Conservation (phyloP, 2,888 invertebrate genomes). For the Apamea anceps region DNA sequence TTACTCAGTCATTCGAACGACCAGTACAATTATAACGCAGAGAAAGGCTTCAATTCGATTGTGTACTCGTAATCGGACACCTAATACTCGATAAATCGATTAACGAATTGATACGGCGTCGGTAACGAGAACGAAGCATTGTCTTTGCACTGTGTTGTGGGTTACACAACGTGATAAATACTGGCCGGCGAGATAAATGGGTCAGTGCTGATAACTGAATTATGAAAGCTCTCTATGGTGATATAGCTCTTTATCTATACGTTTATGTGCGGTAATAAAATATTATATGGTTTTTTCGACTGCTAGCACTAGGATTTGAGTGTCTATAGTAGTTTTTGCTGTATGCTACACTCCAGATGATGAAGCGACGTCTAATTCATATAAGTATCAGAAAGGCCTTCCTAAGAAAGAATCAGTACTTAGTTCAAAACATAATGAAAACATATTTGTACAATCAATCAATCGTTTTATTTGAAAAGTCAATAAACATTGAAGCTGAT, state of each 20-base stretch:
- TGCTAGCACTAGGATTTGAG: neutral
- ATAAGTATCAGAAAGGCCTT: neutral
- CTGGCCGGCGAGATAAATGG: constrained; percentile 50
- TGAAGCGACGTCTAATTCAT: neutral
- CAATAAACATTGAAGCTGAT: neutral
- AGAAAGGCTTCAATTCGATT: constrained; percentile 27
- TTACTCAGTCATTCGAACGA: constrained; percentile 1
- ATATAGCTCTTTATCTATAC: constrained; percentile 36
- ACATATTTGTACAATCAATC: neutral
- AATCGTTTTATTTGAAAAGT: neutral
- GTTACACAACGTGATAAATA: constrained; percentile 41
- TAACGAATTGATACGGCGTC: constrained; percentile 39
- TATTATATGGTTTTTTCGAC: neutral
- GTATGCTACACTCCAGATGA: neutral
- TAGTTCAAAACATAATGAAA: neutral
- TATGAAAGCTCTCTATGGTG: constrained; percentile 46
- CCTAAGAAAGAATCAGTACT: neutral
- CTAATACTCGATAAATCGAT: constrained; percentile 44
- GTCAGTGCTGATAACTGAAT: constrained; percentile 55
- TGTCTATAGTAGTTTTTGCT: neutral
- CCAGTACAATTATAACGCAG: neutral
- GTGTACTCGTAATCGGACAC: constrained; percentile 24
- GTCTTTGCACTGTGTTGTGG: constrained; percentile 41
- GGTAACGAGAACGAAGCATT: constrained; percentile 38
- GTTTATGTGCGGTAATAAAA: constrained; percentile 9